Base-by-base conservation (phyloP, 1,140 invertebrate genomes). In the Pseudomyrmex cubaensis region DNA sequence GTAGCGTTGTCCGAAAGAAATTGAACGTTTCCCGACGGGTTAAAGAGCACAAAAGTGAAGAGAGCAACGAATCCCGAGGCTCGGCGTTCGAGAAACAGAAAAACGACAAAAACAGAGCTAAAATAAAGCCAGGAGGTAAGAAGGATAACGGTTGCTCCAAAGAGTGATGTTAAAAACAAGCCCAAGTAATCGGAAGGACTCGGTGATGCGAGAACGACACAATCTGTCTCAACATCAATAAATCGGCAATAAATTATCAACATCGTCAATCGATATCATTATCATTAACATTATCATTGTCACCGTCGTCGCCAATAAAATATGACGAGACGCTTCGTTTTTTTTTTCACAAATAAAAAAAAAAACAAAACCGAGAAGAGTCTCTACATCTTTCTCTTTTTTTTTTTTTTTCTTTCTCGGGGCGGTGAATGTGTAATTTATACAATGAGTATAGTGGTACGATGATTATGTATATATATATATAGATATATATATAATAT, bases 381-480 rank as follows among this genome's bases (percentile, higher is more conserved):
- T 50, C 75, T 78, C 12, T 80, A 78, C 44, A 46, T 56, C 48
- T 72, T 44, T 80, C 44, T 90, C 90, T 92, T 76, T 76, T 59
- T 63, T 92, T 76, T 76, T 59, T 63, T 44, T 75, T 89, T 35
- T 80, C 74, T 72, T 54, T 77, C 77, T 93, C 90, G 90, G 66
- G 93, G 91, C 91, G 91, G 92, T 94, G 93, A 94, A 93, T 94
- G 93, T 94, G 93, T 94, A 93, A 94, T 94, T 94, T 93, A 94
- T 94, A 94, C 93, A 94, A 94, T 94, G 93, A 94, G 92, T 94
- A 94, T 90, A 93, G 92, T 93, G 93, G 93, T 93, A 94, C 92
- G 84, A 93, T 93, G 91, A 92, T 78, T 73, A 86, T 80, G 73
- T 83, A 87, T 90, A 87, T 88, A 87, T 87, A 85, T 87, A 76